Evolutionary conservation across 2,113 vertebrate genomes (phyloP).

Genomic region (Eidolon helvum): DNA sequence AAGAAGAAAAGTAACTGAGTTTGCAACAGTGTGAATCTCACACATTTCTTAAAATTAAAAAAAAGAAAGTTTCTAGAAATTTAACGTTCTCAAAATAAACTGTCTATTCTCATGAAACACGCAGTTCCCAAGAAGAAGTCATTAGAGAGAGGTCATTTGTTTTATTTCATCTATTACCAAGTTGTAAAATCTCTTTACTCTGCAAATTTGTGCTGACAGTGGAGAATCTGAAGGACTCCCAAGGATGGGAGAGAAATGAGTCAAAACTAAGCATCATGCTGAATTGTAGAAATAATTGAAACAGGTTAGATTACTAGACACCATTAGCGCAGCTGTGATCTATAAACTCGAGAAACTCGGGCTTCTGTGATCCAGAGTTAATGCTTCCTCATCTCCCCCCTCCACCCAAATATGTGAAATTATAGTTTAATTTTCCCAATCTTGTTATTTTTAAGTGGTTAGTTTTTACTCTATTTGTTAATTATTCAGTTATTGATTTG

Average conservation of each 20-base stretch:
- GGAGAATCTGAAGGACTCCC: neutral
- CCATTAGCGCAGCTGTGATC: too few species aligned
- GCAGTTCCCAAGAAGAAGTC: neutral
- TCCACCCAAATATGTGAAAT: neutral
- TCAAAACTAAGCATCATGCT: neutral
- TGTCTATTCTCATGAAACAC: neutral
- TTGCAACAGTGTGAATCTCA: neutral
- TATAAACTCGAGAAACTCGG: neutral
- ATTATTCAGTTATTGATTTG: neutral
- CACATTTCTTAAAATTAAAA: neutral
- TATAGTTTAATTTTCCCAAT: neutral
- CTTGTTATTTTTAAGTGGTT: neutral
- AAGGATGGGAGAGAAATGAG: neutral
- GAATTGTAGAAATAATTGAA: neutral
- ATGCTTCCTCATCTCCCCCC: too few species aligned
- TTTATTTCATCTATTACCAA: neutral
- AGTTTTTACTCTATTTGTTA: neutral
- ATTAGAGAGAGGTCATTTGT: neutral
- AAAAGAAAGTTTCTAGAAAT: conserved; percentile 19
- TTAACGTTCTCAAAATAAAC: neutral
- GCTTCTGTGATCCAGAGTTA: neutral
- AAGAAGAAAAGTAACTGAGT: neutral
- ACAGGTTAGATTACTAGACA: neutral
- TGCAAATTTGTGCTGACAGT: neutral
- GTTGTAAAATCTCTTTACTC: neutral